A percentile compares a stretch with the other conserved stretches of the same genome.
Evolutionary conservation across 2,113 vertebrate species (phyloP).

Genomic region (Clarias gariepinus): DNA sequence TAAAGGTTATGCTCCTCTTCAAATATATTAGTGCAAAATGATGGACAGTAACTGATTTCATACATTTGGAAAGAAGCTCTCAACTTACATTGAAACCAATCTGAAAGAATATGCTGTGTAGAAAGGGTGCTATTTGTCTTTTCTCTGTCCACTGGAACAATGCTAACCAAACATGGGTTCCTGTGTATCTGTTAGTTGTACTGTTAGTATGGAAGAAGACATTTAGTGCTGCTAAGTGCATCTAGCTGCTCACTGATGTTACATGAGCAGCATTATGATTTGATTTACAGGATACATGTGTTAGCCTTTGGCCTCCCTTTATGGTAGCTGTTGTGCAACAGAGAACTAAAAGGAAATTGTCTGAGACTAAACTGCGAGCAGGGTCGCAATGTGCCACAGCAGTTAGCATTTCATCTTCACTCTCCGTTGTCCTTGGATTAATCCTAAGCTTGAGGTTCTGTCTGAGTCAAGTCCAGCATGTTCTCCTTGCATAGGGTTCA

Average conservation of each 20-base stretch:
- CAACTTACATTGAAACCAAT: not conserved
- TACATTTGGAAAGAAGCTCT: not conserved
- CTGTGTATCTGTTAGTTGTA: not conserved
- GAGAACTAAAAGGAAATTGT: not conserved
- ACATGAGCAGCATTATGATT: not conserved
- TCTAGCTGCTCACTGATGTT: not conserved
- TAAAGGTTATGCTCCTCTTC: not conserved
- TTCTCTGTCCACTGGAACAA: not conserved
- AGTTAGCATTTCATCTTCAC: not conserved
- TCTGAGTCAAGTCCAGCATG: not conserved
- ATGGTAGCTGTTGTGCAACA: not conserved
- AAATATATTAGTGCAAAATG: not conserved
- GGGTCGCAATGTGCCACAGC: not conserved
- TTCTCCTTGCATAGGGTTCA: not conserved
- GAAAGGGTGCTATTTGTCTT: not conserved
- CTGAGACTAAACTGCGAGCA: not conserved
- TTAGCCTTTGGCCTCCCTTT: not conserved
- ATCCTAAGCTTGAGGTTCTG: not conserved
- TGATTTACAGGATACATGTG: not conserved
- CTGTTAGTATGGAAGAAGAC: not conserved
- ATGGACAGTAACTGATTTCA: not conserved
- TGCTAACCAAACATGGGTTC: not conserved
- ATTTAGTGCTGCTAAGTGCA: not conserved
- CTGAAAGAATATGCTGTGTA: not conserved
- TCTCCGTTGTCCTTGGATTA: not conserved